phyloP scores from a whole-genome alignment of 2,888 invertebrate species.

The Camponotus fellah region DNA sequence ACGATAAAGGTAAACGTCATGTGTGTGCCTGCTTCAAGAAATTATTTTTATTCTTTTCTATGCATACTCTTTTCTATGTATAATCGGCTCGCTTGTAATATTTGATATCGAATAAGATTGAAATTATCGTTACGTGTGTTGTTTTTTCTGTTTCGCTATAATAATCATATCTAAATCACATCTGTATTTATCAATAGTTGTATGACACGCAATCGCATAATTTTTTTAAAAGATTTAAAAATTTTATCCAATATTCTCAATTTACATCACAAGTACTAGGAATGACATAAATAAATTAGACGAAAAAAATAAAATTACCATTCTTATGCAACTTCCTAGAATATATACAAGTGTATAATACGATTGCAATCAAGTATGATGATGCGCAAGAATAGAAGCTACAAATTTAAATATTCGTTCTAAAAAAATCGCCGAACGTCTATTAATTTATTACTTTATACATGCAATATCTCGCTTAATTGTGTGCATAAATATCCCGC shows the following conservation, averaged over 20 bases:
- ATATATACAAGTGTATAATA: constrained; percentile 10
- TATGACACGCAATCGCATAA: not conserved
- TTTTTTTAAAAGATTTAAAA: not conserved
- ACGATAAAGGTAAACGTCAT: not conserved
- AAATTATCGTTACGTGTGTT: not conserved
- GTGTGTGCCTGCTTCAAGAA: not conserved
- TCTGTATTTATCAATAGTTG: not conserved
- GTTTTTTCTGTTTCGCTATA: not conserved
- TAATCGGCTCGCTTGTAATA: not conserved
- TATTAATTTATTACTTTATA: constrained; percentile 18
- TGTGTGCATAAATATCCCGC: constrained; percentile 6
- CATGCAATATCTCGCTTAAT: not conserved
- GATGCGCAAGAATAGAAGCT: not conserved
- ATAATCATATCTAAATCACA: not conserved
- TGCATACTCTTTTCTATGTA: not conserved
- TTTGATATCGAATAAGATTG: not conserved
- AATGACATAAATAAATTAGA: not conserved
- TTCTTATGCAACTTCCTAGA: not conserved
- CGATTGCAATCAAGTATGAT: not conserved
- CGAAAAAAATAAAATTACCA: not conserved
- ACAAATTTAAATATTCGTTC: not conserved
- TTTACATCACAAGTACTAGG: not conserved
- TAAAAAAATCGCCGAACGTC: not conserved
- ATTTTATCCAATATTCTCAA: not conserved
- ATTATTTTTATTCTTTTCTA: not conserved